These are phyloP conservation scores for Coreoperca whiteheadi DNA, from an alignment of 2,113 vertebrate species.

Conservation along the genomic window DNA sequence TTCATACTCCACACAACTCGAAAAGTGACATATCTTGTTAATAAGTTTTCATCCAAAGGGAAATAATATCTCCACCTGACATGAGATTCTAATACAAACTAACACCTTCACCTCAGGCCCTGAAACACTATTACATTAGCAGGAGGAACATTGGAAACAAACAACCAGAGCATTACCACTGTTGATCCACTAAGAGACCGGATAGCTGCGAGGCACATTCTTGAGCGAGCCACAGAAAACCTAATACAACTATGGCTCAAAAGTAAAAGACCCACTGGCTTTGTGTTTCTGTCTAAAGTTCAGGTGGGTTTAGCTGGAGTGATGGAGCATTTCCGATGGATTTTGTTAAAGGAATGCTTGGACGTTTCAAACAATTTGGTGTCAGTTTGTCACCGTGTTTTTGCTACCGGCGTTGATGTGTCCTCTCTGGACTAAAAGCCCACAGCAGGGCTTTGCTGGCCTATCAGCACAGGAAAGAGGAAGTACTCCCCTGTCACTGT, in stretches of 20 bases:
- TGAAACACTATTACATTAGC: slow-evolving; percentile 58
- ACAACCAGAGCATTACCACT: slow-evolving; percentile 41
- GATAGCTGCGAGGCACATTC: slow-evolving; percentile 64
- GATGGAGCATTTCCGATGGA: slow-evolving; percentile 34
- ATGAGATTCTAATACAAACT: slow-evolving; percentile 60
- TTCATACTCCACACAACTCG: not conserved
- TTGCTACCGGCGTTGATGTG: slow-evolving; percentile 50
- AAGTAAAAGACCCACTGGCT: slow-evolving; percentile 27
- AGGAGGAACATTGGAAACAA: slow-evolving; percentile 57
- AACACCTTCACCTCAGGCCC: slow-evolving; percentile 49
- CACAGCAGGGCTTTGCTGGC: slow-evolving; percentile 77
- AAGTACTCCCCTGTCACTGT: slow-evolving; percentile 47
- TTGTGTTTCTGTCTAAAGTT: slow-evolving; percentile 40
- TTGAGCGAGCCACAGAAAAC: slow-evolving; percentile 51
- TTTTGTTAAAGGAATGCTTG: slow-evolving; percentile 17
- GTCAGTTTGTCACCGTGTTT: slow-evolving; percentile 67
- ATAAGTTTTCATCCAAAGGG: slow-evolving; percentile 61
- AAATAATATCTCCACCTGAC: slow-evolving; percentile 55
- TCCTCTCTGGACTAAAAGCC: slow-evolving; percentile 65
- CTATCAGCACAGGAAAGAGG: slow-evolving; percentile 70
- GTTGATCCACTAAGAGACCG: slow-evolving; percentile 41
- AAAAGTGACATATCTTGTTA: slow-evolving; percentile 55
- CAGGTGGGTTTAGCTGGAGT: slow-evolving; percentile 27
- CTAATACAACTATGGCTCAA: slow-evolving; percentile 29
- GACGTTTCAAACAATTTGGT: slow-evolving; percentile 56